Base-by-base conservation (phyloP, 1,140 invertebrate genomes). In the Lucilia sericata region DNA sequence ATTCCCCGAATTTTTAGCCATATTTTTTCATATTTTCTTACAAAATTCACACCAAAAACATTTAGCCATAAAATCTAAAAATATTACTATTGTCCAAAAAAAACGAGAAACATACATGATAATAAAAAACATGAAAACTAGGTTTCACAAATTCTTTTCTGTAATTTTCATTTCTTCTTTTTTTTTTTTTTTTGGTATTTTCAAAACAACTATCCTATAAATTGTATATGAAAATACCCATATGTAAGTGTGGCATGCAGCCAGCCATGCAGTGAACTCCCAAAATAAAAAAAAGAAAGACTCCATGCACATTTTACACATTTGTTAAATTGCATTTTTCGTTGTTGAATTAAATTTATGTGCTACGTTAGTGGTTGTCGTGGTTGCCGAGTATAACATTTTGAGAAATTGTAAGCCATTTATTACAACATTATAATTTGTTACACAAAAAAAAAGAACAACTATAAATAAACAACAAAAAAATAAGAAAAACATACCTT, bases 311-410 rank as follows among this genome's bases (percentile, higher is more conserved):
- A 70, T 80, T 42, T 80, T 80, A 49, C 42, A 80, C 76, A 80
- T 80, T 80, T 80, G 47, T 80, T 80, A 80, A 80, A 80, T 80
- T 80, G 76, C 76, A 80, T 80, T 80, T 80, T 80, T 80, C 60
- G 76, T 49, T 80, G 76, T 21, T 49, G 42, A 80, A 80, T 80
- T 80, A 80, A 80, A 80, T 80, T 80, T 80, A 80, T 80, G 76
- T 80, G 42, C 42, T 49, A 80, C 76, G 76, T 80, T 80, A 80
- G 76, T 49, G 76, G 76, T 80, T 80, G 36, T 49, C 76, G 76
- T 80, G 76, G 76, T 80, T 80, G 76, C 47, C 42, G 76, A 80
- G 42, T 49, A 80, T 80, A 80, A 80, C 76, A 80, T 80, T 80
- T 80, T 80, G 76, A 80, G 76, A 80, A 80, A 80, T 80, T 80